phyloP scores from a whole-genome alignment of 2,113 vertebrate species.

The rabbit (Oryctolagus cuniculus) region DNA sequence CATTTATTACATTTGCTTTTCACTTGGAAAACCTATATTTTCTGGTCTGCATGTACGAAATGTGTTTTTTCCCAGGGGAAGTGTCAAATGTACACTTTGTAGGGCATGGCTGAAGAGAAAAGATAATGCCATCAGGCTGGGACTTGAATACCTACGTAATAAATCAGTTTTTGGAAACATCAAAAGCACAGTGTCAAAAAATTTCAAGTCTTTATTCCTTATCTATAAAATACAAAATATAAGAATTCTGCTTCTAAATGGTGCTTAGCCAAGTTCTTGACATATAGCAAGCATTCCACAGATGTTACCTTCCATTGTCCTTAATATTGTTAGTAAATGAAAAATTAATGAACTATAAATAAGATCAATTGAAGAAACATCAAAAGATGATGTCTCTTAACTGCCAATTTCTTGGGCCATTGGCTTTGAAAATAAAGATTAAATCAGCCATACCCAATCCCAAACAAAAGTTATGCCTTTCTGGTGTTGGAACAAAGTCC shows the following conservation, averaged over 20 bases:
- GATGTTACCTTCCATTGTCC: not conserved
- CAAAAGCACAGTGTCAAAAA: slow-evolving; percentile 1
- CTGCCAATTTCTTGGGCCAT: slow-evolving; percentile 63
- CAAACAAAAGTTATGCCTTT: slow-evolving; percentile 53
- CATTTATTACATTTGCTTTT: not conserved
- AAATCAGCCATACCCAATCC: slow-evolving; percentile 62
- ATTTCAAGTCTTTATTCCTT: not conserved
- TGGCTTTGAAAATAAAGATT: slow-evolving; percentile 71
- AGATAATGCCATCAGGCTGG: not conserved
- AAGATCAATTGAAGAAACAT: slow-evolving; percentile 65
- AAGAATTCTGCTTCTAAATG: slow-evolving; percentile 22
- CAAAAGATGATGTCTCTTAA: slow-evolving; percentile 47
- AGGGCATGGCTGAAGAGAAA: slow-evolving; percentile 5
- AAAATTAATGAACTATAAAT: slow-evolving; percentile 68
- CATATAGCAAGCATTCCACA: not conserved
- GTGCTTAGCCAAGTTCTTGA: not conserved
- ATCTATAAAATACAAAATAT: slow-evolving; percentile 3
- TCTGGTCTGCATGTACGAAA: not conserved
- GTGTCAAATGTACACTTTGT: not conserved
- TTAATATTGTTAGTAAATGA: slow-evolving; percentile 63
- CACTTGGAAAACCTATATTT: not conserved
- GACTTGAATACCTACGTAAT: not conserved
- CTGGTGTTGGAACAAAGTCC: not conserved
- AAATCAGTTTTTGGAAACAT: not conserved
- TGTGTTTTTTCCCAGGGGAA: not conserved